Conservation (phyloP, 2,888 invertebrate species). For the Leptinotarsa haldemani region DNA sequence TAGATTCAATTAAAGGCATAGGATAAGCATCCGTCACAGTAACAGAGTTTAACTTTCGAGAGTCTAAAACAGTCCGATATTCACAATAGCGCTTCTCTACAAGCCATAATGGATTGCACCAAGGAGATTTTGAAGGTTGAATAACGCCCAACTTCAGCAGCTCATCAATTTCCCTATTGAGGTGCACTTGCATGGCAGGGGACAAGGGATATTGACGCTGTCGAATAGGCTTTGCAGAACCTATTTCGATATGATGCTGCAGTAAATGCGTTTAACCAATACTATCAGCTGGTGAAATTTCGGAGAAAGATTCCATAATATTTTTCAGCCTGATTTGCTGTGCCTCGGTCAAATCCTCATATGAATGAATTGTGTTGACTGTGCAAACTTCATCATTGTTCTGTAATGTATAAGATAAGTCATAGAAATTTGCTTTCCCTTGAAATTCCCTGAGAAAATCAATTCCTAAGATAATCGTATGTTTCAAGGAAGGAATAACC, state of each 20-base stretch:
- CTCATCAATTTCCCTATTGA: conserved; percentile 33
- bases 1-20: conserved; percentile 51
- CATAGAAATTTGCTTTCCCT: conserved; percentile 26
- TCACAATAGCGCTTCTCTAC: conserved; percentile 49
- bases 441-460: conserved; percentile 27
- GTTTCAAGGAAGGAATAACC: conserved; percentile 17
- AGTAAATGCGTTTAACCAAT: conserved; percentile 30
- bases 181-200: conserved; percentile 34
- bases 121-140: conserved; percentile 50
- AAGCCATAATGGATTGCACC: conserved; percentile 51
- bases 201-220: conserved; percentile 35
- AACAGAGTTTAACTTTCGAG: conserved; percentile 53
- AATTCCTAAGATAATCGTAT: conserved; percentile 26
- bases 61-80: conserved; percentile 55
- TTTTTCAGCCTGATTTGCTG: conserved; percentile 22
- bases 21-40: conserved; percentile 55
- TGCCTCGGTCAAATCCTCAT: conserved; percentile 6
- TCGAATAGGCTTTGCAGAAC: conserved; percentile 23
- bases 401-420: conserved; percentile 6
- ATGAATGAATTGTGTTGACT: conserved; percentile 28
- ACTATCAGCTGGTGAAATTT: conserved; percentile 20
- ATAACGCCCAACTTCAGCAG: conserved; percentile 43
- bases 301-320: conserved; percentile 2
- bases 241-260: conserved; percentile 33
- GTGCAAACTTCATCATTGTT: background rate